Conservation (phyloP, 2,113 vertebrate genomes). For the Euleptes europaea region DNA sequence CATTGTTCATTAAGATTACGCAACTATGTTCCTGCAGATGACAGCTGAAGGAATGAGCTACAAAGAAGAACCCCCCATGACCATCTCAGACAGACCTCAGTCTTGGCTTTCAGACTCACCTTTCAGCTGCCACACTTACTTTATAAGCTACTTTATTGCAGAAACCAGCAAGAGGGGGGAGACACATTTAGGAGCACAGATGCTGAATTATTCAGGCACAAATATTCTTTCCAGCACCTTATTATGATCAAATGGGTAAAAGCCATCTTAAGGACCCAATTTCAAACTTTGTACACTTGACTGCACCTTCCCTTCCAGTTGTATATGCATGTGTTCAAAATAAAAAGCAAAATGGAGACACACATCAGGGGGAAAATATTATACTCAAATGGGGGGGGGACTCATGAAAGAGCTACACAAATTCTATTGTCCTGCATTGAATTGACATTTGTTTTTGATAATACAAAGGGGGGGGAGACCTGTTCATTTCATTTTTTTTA, state of each 20-base stretch:
- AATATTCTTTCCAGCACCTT: not conserved
- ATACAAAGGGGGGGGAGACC: not conserved
- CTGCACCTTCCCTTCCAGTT: not conserved
- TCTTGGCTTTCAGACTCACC: conserved; percentile 32
- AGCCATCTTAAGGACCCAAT: not conserved
- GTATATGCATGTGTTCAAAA: rapidly evolving
- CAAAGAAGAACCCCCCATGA: conserved; percentile 10
- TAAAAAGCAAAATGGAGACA: not conserved
- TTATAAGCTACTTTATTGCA: conserved; percentile 43
- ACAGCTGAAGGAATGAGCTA: conserved; percentile 69
- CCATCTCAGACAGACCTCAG: conserved; percentile 53
- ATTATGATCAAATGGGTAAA: not conserved
- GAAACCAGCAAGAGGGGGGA: not conserved
- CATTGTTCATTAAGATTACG: conserved; percentile 82
- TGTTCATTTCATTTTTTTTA: not conserved
- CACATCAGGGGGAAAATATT: not conserved
- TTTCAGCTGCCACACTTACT: conserved; percentile 24
- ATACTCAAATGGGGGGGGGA: not conserved
- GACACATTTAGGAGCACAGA: conserved; percentile 25
- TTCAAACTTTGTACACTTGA: not conserved
- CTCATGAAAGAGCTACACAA: not conserved
- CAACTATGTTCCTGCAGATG: conserved; percentile 62
- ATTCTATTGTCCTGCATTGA: not conserved
- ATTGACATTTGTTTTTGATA: not conserved
- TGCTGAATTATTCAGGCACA: conserved; percentile 21